phyloP scores from a whole-genome alignment of 2,888 invertebrate species.

The Phasia obesa region DNA sequence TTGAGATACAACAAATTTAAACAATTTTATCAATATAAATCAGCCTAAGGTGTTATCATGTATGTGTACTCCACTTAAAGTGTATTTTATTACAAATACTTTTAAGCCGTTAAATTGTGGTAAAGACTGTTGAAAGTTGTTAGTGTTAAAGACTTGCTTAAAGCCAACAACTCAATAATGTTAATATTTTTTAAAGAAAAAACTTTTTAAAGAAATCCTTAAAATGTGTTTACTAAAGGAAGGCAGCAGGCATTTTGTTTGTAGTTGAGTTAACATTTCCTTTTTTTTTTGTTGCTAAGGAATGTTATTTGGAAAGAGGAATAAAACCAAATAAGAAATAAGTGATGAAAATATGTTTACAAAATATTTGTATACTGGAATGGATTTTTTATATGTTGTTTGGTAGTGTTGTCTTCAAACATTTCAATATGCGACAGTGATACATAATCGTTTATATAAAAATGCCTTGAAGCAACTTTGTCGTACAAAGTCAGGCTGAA shows the following conservation, averaged over 20 bases:
- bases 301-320: neutral
- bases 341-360: conserved; percentile 57
- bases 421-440: neutral
- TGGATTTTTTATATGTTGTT: conserved; percentile 11
- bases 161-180: conserved; percentile 23
- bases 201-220: conserved; percentile 40
- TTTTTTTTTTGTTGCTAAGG: neutral
- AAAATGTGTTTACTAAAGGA: conserved; percentile 31
- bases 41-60: neutral
- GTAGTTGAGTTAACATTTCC: conserved; percentile 25
- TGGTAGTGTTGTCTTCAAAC: neutral
- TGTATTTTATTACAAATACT: neutral
- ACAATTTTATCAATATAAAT: neutral
- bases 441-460: neutral
- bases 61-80: neutral
- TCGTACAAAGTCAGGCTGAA: neutral
- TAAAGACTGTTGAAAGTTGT: conserved; percentile 36
- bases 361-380: conserved; percentile 32
- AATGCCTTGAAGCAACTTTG: neutral
- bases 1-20: too few species aligned
- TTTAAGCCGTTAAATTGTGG: conserved; percentile 11
- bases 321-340: conserved; percentile 26
- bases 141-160: conserved; percentile 18
- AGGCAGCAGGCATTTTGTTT: conserved; percentile 27
- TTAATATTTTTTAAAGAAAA: conserved; percentile 47